Evolutionary conservation across 2,113 vertebrate species (phyloP).

Genomic region (Motacilla tschutschensis): DNA sequence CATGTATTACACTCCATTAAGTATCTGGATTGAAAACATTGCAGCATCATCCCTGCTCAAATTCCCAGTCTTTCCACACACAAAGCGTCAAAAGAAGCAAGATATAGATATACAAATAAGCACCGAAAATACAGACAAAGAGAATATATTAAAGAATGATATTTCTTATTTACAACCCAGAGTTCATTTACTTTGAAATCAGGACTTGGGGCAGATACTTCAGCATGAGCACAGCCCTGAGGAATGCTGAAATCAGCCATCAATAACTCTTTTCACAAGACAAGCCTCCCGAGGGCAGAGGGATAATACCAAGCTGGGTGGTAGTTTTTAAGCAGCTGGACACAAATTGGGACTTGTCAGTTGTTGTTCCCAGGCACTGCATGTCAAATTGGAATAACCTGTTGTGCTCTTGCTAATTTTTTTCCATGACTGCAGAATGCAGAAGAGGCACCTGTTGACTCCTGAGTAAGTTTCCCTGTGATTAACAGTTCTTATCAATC

Average conservation of each 20-base stretch:
- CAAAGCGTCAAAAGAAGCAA: background rate
- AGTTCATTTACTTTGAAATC: conserved; percentile 32
- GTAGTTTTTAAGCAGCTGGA: conserved; percentile 65
- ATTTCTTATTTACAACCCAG: background rate
- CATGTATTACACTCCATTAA: accelerated
- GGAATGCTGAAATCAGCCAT: conserved; percentile 59
- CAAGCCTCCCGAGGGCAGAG: conserved; percentile 38
- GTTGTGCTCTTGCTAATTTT: conserved; percentile 4
- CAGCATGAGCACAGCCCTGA: conserved; percentile 50
- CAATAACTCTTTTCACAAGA: conserved; percentile 59
- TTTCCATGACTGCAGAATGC: conserved; percentile 16
- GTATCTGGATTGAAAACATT: background rate
- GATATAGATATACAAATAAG: background rate
- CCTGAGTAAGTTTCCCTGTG: conserved; percentile 18
- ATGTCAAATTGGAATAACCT: conserved; percentile 59
- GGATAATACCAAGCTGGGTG: conserved; percentile 58
- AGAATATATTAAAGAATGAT: background rate
- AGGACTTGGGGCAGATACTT: conserved; percentile 31
- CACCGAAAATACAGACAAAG: background rate
- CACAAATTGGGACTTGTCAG: conserved; percentile 56
- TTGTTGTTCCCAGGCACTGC: conserved; percentile 53
- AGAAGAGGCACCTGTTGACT: conserved; percentile 53
- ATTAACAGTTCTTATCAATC: conserved; percentile 34
- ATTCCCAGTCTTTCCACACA: background rate
- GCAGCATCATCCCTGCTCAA: background rate